Evolutionary conservation across 53 echinoderm and acorn worm genomes (phyloP).

Genomic region (Henricia sp.): DNA sequence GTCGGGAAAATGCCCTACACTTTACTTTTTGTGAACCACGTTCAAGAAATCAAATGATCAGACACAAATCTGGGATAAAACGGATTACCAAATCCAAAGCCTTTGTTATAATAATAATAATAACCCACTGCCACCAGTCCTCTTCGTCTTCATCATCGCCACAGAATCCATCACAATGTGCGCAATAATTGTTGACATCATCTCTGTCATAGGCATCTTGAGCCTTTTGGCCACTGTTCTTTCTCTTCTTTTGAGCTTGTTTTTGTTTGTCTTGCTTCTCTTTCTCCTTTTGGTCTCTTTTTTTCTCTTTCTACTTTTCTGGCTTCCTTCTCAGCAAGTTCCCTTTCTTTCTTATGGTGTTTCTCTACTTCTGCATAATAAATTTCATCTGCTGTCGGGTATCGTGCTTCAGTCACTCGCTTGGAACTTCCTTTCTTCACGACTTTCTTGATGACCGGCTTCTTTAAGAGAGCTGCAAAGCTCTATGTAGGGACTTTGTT

Average conservation of each 20-base stretch:
- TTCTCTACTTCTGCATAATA: constrained; percentile 11
- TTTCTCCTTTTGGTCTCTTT: background rate
- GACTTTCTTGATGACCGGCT: constrained; percentile 1
- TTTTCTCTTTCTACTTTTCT: constrained; percentile 26
- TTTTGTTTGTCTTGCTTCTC: constrained; percentile 18
- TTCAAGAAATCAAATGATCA: no score
- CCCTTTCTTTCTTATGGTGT: constrained; percentile 5
- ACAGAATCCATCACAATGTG: constrained; percentile 2
- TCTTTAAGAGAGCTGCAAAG: constrained; percentile 2
- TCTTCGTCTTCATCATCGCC: constrained; percentile 2
- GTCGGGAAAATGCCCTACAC: no score
- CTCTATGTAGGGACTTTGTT: no score
- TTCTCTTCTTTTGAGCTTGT: constrained; percentile 12
- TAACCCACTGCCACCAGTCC: background rate
- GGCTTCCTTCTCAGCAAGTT: background rate
- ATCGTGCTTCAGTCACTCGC: constrained; percentile 5
- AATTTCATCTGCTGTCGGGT: constrained; percentile 11
- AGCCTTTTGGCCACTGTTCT: background rate
- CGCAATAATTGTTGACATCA: constrained; percentile 5
- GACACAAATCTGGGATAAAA: no score
- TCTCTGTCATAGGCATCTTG: background rate
- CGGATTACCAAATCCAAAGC: no score
- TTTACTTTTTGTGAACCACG: no score
- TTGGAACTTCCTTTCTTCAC: background rate
- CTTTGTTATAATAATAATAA: no score